Evolutionary conservation across 2,113 vertebrate genomes (phyloP).

Genomic region (Leptosomus discolor): DNA sequence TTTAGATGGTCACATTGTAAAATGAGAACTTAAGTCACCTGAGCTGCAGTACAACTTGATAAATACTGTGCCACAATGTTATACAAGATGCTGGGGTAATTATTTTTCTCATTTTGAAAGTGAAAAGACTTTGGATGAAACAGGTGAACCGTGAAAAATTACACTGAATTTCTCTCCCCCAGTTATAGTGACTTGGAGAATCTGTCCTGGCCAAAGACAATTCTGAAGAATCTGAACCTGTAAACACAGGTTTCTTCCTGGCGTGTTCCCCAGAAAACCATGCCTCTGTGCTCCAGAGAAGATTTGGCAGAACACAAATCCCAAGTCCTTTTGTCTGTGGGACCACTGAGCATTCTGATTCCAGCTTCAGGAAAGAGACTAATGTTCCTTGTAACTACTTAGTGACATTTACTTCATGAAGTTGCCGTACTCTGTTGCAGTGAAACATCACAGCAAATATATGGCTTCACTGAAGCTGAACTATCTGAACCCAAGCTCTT

Average conservation of each 20-base stretch:
- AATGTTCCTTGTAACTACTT: neutral
- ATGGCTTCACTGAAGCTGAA: neutral
- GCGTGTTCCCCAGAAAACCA: neutral
- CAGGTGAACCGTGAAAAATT: neutral
- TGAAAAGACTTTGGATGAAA: neutral
- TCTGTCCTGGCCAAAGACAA: neutral
- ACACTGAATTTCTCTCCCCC: neutral
- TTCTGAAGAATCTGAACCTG: neutral
- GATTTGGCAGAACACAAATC: neutral
- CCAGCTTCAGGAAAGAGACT: neutral
- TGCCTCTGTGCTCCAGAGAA: neutral
- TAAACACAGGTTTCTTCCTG: neutral
- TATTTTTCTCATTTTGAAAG: neutral
- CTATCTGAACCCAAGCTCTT: neutral
- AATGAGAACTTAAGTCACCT: neutral
- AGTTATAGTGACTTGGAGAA: neutral
- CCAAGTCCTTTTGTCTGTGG: neutral
- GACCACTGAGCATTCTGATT: neutral
- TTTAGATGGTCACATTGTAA: neutral
- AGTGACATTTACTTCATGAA: neutral
- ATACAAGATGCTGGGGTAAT: neutral
- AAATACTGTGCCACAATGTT: neutral
- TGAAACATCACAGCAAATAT: neutral
- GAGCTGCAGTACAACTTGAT: neutral
- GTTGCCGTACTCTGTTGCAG: neutral